phyloP scores from a whole-genome alignment of 2,888 invertebrate species.

The Taphrorychus bicolor region DNA sequence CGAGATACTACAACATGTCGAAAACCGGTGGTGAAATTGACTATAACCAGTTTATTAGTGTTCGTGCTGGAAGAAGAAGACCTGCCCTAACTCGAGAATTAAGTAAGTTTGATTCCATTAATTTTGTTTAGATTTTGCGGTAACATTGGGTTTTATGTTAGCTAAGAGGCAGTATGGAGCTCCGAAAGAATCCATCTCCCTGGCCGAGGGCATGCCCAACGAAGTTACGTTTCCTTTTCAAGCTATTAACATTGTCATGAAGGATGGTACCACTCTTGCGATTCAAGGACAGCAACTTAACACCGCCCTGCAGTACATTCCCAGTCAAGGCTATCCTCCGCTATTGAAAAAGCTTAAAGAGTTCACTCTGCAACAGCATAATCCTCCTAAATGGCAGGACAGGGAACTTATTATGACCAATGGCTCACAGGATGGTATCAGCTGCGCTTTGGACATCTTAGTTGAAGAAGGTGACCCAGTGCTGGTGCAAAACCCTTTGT shows the following conservation, averaged over 20 bases:
- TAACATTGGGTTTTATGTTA: not conserved
- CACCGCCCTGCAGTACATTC: constrained; percentile 76
- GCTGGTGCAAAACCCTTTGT: constrained; percentile 73
- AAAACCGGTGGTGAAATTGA: constrained; percentile 52
- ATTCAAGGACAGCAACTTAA: constrained; percentile 68
- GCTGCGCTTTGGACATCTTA: constrained; percentile 75
- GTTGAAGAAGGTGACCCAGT: constrained; percentile 75
- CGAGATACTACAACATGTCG: constrained; percentile 28
- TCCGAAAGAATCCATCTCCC: constrained; percentile 64
- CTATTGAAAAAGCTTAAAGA: constrained; percentile 67
- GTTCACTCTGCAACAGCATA: constrained; percentile 70
- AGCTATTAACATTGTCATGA: constrained; percentile 66
- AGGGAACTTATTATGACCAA: constrained; percentile 72
- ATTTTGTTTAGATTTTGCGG: too few species aligned
- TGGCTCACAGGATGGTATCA: constrained; percentile 81
- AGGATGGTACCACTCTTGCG: constrained; percentile 63
- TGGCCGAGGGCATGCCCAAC: constrained; percentile 79
- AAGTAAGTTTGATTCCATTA: constrained; percentile 63
- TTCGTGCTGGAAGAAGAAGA: constrained; percentile 60
- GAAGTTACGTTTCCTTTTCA: constrained; percentile 75
- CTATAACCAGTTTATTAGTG: constrained; percentile 61
- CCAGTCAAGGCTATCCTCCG: constrained; percentile 72
- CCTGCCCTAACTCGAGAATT: constrained; percentile 64
- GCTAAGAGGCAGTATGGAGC: constrained; percentile 63
- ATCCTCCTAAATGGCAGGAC: constrained; percentile 69